Evolutionary conservation across 2,888 invertebrate species (phyloP).

Genomic region (Acleris emargana): DNA sequence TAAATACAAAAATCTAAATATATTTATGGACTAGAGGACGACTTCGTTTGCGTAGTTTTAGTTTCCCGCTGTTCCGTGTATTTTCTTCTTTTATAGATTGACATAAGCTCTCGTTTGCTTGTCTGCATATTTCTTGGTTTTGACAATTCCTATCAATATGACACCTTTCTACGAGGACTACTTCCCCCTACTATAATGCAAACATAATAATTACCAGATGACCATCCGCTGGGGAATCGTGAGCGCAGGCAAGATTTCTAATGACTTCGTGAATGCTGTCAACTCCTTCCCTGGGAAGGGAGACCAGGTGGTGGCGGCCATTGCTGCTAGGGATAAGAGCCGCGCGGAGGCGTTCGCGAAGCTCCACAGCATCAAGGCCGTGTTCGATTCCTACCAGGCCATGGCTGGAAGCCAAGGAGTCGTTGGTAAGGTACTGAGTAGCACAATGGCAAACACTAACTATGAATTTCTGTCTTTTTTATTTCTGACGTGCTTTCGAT

Average conservation of each 20-base stretch:
- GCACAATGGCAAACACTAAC: too few relatives aligned
- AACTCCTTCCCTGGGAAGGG: slow-evolving; percentile 83
- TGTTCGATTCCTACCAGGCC: slow-evolving; percentile 26
- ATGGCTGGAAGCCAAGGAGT: slow-evolving; percentile 25
- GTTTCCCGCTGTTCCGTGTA: too few relatives aligned
- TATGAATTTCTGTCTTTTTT: too few relatives aligned
- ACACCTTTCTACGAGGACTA: too few relatives aligned
- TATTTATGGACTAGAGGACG: too few relatives aligned
- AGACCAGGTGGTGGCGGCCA: slow-evolving; percentile 17
- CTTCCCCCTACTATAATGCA: background rate
- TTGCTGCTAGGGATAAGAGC: slow-evolving; percentile 14
- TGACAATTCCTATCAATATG: too few relatives aligned
- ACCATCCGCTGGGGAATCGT: slow-evolving; percentile 92
- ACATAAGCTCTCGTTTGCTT: too few relatives aligned
- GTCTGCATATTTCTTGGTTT: too few relatives aligned
- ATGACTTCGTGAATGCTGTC: slow-evolving; percentile 91
- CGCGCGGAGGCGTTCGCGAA: slow-evolving; percentile 19
- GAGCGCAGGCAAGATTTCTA: slow-evolving; percentile 91
- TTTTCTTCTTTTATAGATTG: too few relatives aligned
- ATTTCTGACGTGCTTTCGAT: too few relatives aligned
- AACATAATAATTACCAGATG: slow-evolving; percentile 56
- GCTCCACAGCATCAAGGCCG: slow-evolving; percentile 10
- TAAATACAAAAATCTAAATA: too few relatives aligned
- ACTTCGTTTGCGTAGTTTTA: too few relatives aligned
- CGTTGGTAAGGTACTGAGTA: slow-evolving; percentile 6